A percentile compares a stretch with the other conserved stretches of the same genome.
Evolutionary conservation across 2,797 vertebrate genomes (phyloP).

Genomic region (Microchirus variegatus): DNA sequence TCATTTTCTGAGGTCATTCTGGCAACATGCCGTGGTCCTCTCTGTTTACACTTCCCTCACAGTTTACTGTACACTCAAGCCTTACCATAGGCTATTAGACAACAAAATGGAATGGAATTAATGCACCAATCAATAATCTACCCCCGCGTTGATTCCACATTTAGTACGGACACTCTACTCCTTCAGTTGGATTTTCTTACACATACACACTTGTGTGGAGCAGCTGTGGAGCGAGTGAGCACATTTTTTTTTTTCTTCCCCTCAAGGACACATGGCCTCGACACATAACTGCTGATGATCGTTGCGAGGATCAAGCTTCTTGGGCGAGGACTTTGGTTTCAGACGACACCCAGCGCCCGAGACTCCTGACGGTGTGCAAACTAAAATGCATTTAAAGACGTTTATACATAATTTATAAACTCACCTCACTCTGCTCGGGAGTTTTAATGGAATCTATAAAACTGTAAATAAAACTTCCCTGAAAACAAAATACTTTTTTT

Average conservation of each 20-base stretch:
- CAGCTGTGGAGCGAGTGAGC: conserved; percentile 46
- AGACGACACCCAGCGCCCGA: conserved; percentile 17
- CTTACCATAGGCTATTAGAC: conserved; percentile 62
- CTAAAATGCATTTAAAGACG: conserved; percentile 33
- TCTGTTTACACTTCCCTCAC: conserved; percentile 68
- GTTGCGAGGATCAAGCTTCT: conserved; percentile 58
- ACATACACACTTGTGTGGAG: conserved; percentile 15
- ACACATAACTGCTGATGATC: conserved; percentile 73
- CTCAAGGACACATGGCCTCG: conserved; percentile 73
- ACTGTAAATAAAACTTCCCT: conserved; percentile 21
- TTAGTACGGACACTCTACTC: conserved; percentile 33
- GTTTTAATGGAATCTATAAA: conserved; percentile 19
- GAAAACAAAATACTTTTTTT: conserved; percentile 8
- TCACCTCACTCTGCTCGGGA: conserved; percentile 14
- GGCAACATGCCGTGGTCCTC: conserved; percentile 43
- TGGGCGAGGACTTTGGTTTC: conserved; percentile 60
- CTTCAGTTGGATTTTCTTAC: conserved; percentile 55
- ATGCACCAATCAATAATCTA: conserved; percentile 65
- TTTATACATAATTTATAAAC: conserved; percentile 28
- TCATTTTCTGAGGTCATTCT: conserved; percentile 60
- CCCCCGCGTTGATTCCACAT: conserved; percentile 31
- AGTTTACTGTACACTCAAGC: conserved; percentile 61
- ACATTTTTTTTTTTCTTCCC: conserved; percentile 55
- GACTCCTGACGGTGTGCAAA: conserved; percentile 36
- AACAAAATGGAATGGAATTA: conserved; percentile 65